These are phyloP conservation scores for Calameuta pallipes DNA, from an alignment of 2,888 invertebrate genomes.

Conservation along the genomic window DNA sequence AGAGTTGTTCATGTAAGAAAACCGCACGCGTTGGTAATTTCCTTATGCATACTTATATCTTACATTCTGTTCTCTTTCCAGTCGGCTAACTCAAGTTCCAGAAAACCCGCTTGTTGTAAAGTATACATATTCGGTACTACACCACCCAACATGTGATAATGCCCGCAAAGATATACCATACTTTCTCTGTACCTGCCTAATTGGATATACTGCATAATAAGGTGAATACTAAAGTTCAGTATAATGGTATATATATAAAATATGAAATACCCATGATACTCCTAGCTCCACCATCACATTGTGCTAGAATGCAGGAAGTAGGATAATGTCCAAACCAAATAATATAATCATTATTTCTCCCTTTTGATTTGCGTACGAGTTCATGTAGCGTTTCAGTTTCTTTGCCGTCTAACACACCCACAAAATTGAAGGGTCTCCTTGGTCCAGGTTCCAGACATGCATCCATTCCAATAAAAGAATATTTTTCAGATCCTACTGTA, in stretches of 20 bases:
- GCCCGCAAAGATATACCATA: slow-evolving; percentile 88
- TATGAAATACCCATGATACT: slow-evolving; percentile 56
- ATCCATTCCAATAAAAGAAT: slow-evolving; percentile 88
- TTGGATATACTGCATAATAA: slow-evolving; percentile 17
- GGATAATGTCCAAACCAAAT: slow-evolving; percentile 94
- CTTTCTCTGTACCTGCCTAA: slow-evolving; percentile 72
- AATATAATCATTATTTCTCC: slow-evolving; percentile 70
- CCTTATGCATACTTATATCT: slow-evolving; percentile 43
- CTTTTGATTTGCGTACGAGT: slow-evolving; percentile 70
- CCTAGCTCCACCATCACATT: slow-evolving; percentile 67
- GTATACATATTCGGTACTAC: slow-evolving; percentile 87
- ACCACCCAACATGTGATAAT: slow-evolving; percentile 87
- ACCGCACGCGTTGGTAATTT: not conserved
- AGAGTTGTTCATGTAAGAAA: not conserved
- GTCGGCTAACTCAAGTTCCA: slow-evolving; percentile 91
- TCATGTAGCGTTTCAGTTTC: slow-evolving; percentile 72
- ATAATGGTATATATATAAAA: not conserved
- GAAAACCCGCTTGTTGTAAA: slow-evolving; percentile 81
- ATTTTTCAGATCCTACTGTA: slow-evolving; percentile 70
- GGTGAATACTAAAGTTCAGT: not conserved
- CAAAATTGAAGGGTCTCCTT: slow-evolving; percentile 89
- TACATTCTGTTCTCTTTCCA: slow-evolving; percentile 92
- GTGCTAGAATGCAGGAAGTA: slow-evolving; percentile 83
- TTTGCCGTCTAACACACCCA: slow-evolving; percentile 76
- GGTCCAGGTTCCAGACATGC: slow-evolving; percentile 89